phyloP scores from a whole-genome alignment of 2,797 vertebrate species.

The Myotis planiceps region DNA sequence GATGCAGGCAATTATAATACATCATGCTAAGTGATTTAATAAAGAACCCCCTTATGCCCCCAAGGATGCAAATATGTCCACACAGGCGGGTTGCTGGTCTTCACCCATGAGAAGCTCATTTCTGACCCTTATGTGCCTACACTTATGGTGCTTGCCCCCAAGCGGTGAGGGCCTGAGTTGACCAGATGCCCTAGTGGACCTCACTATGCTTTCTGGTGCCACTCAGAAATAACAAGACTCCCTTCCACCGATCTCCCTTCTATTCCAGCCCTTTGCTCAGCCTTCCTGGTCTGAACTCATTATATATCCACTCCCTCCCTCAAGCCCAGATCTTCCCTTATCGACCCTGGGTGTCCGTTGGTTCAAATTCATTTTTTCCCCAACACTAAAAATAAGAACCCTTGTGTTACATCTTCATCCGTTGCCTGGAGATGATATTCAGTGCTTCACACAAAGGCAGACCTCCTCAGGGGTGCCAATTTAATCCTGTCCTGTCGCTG shows the following conservation, averaged over 20 bases:
- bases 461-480: constrained; percentile 47
- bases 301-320: constrained; percentile 59
- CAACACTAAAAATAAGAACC: constrained; percentile 67
- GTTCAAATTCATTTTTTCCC: constrained; percentile 65
- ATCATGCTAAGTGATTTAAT: neutral
- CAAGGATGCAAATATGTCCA: neutral
- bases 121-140: neutral
- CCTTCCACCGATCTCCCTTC: neutral
- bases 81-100: neutral
- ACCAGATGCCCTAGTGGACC: neutral
- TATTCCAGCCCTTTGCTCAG: neutral
- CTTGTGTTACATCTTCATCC: constrained; percentile 35
- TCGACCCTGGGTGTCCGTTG: constrained; percentile 65
- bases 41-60: neutral
- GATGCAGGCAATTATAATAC: neutral
- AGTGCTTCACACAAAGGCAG: neutral
- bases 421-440: constrained; percentile 59
- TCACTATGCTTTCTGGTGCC: neutral
- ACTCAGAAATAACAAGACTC: neutral
- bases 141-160: neutral
- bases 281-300: constrained; percentile 33
- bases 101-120: constrained; percentile 27
- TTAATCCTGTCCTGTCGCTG: constrained; percentile 48
- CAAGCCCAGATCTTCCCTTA: constrained; percentile 68
- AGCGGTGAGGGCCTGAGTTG: neutral